phyloP scores from a whole-genome alignment of 2,113 vertebrate genomes.

The Podarcis muralis region DNA sequence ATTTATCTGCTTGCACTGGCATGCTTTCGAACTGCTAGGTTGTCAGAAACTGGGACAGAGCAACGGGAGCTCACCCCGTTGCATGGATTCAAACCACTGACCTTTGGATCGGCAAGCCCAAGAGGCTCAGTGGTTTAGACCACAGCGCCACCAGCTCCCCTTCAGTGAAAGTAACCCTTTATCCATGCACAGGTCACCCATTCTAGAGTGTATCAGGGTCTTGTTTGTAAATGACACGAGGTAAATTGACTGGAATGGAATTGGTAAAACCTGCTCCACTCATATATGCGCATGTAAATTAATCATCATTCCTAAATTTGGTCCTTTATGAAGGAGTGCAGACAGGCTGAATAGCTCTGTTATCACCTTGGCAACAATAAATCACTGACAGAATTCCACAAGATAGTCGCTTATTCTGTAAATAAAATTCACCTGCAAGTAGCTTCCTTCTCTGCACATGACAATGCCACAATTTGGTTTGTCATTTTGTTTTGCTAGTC shows the following conservation, averaged over 20 bases:
- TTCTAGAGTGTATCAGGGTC: not conserved
- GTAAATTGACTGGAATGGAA: slow-evolving; percentile 23
- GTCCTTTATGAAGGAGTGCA: slow-evolving; percentile 13
- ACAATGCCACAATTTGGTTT: not conserved
- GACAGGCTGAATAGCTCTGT: slow-evolving; percentile 17
- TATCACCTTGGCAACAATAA: slow-evolving; percentile 15
- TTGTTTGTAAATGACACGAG: slow-evolving; percentile 25
- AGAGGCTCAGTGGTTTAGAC: too few relatives aligned
- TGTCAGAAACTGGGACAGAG: too few relatives aligned
- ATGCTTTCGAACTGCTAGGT: too few relatives aligned
- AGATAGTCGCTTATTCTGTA: not conserved
- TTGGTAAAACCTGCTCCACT: slow-evolving; percentile 6
- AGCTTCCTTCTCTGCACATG: not conserved
- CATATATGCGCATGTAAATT: not conserved
- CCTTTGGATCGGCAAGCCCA: too few relatives aligned
- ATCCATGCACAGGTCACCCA: not conserved
- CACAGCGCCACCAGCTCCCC: too few relatives aligned
- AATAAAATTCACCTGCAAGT: not conserved
- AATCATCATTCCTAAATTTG: slow-evolving; percentile 33
- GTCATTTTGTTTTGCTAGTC: not conserved
- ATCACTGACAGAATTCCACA: slow-evolving; percentile 5
- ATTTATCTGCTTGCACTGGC: too few relatives aligned
- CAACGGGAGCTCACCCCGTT: too few relatives aligned
- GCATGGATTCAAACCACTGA: too few relatives aligned
- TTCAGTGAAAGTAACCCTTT: not conserved